Percentiles rank a stretch among this genome's conserved stretches.
Evolutionary conservation across 2,113 vertebrate genomes (phyloP).

Genomic region (Salvelinus alpinus): DNA sequence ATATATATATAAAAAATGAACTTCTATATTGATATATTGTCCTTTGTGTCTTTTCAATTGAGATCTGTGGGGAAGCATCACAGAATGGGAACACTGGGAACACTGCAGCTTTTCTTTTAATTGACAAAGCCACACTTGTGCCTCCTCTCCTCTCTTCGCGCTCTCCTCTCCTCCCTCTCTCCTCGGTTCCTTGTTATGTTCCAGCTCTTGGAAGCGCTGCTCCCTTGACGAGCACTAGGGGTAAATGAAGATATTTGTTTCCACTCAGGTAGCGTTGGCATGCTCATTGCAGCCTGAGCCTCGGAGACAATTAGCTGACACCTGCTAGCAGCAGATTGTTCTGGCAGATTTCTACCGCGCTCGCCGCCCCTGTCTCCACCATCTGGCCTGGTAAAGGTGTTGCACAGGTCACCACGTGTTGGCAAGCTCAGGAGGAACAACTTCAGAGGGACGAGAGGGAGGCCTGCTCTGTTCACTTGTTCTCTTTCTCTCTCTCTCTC

Average conservation of each 20-base stretch:
- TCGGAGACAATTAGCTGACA: slow-evolving; percentile 92
- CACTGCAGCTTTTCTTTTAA: slow-evolving; percentile 43
- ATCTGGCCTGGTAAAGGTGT: slow-evolving; percentile 91
- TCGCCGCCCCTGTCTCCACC: slow-evolving; percentile 80
- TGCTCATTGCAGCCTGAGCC: slow-evolving; percentile 75
- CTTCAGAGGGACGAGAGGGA: slow-evolving; percentile 4
- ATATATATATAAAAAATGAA: not conserved
- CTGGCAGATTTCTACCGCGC: slow-evolving; percentile 85
- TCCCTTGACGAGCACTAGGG: slow-evolving; percentile 52
- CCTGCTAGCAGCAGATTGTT: slow-evolving; percentile 91
- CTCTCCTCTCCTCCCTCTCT: slow-evolving; percentile 21
- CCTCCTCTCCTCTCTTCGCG: slow-evolving; percentile 9
- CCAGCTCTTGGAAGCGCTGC: slow-evolving; percentile 39
- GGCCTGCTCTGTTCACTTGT: not conserved
- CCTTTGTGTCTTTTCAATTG: slow-evolving; percentile 30
- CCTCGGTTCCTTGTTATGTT: slow-evolving; percentile 48
- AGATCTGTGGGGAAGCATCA: slow-evolving; percentile 33
- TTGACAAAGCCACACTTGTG: slow-evolving; percentile 64
- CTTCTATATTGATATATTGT: slow-evolving; percentile 23
- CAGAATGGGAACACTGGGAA: slow-evolving; percentile 17
- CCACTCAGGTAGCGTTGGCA: slow-evolving; percentile 79
- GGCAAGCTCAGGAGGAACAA: slow-evolving; percentile 54
- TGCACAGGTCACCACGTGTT: slow-evolving; percentile 80
- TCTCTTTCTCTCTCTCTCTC: not conserved
- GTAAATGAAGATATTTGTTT: slow-evolving; percentile 82